Percentiles rank a stretch among this genome's conserved stretches.
phyloP scores from a whole-genome alignment of 2,113 vertebrate genomes.

The Nipponia nippon region DNA sequence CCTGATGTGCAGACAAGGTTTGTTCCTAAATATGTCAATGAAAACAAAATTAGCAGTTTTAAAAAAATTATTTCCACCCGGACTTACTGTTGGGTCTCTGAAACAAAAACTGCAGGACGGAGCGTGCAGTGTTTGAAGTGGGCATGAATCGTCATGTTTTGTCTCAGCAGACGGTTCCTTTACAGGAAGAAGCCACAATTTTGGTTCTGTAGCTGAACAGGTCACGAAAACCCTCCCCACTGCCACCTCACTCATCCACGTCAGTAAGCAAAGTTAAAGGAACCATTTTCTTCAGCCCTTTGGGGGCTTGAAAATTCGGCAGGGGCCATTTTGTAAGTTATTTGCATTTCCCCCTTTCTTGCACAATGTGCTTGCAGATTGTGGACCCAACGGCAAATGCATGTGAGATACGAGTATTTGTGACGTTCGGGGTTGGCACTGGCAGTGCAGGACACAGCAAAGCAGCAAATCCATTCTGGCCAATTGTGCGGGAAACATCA shows the following conservation, averaged over 20 bases:
- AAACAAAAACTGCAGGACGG: neutral
- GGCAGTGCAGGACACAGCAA: neutral
- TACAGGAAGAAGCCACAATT: constrained; percentile 17
- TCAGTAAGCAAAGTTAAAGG: neutral
- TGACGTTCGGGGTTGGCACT: neutral
- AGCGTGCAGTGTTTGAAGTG: neutral
- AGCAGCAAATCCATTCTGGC: neutral
- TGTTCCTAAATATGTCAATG: neutral
- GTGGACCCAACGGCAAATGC: neutral
- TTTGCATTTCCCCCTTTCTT: neutral
- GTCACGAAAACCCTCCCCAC: neutral
- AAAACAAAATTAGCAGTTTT: neutral
- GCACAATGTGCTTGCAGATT: neutral
- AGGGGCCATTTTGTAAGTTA: neutral
- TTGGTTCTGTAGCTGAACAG: neutral
- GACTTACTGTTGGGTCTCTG: neutral
- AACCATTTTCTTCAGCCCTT: neutral
- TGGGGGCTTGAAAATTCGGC: neutral
- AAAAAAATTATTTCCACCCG: neutral
- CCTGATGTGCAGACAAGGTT: neutral
- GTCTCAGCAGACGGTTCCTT: neutral
- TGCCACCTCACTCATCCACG: neutral
- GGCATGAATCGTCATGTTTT: neutral
- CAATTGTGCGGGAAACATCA: neutral
- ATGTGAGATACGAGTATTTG: neutral